phyloP scores from a whole-genome alignment of 2,888 invertebrate genomes.

The Allacma fusca region DNA sequence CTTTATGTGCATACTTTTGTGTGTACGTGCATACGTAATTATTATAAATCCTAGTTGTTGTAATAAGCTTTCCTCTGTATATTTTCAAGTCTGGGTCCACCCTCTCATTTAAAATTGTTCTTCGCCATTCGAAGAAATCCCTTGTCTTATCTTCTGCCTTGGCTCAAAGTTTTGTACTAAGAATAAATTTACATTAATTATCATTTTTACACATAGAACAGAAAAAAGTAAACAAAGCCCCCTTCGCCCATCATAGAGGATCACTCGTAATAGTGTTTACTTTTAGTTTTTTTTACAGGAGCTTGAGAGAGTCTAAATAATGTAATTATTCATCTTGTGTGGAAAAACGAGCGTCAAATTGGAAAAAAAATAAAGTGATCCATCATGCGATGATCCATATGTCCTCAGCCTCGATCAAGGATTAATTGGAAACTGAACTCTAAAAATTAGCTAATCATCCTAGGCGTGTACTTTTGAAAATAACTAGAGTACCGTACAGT shows the following conservation, averaged over 20 bases:
- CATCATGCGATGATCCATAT: not conserved
- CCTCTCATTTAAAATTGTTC: conserved; percentile 2
- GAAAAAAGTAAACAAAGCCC: not conserved
- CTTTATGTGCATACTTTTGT: too few species aligned
- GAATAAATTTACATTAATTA: conserved; percentile 8
- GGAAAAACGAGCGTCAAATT: too few species aligned
- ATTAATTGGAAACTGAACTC: not conserved
- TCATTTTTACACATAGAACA: too few species aligned
- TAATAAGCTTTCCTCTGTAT: too few species aligned
- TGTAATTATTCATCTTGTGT: too few species aligned
- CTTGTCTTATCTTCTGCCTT: not conserved
- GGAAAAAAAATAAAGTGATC: not conserved
- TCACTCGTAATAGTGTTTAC: too few species aligned
- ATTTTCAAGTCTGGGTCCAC: not conserved
- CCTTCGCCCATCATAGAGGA: not conserved
- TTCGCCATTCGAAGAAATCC: not conserved
- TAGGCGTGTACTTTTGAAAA: not conserved
- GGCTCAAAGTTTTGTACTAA: not conserved
- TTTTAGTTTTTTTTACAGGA: too few species aligned
- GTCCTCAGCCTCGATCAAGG: not conserved
- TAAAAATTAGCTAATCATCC: not conserved
- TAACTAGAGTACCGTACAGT: not conserved
- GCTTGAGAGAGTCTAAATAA: too few species aligned
- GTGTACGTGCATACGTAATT: too few species aligned
- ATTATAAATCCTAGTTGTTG: too few species aligned